Base-by-base conservation (phyloP, 2,888 invertebrate species). In the Aelia acuminata region DNA sequence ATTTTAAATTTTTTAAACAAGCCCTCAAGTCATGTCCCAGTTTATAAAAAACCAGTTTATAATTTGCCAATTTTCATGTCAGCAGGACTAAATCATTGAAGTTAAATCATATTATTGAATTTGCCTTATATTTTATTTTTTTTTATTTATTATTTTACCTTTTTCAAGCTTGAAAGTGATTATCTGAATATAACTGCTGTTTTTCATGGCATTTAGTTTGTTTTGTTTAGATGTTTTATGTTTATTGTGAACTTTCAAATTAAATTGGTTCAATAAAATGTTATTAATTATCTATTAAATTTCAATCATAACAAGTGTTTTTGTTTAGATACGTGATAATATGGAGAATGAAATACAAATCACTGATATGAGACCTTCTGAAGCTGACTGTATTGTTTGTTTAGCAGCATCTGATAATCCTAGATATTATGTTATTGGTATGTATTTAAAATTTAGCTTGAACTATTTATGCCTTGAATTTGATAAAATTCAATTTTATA, bases 341-440 rank as follows among this genome's bases (percentile, higher is more conserved):
- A 0, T 20, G 0, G 57, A 70, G 10, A 70, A 63, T 75, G 75
- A 70, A 87, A 26, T 87, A 43, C 26, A 43, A 47, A 87, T 87
- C 3, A 70, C 70, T 10, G 87, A 87, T 70, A 70, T 87, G 22
- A 26, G 87, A 87, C 48, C 26, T n/a, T 87, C 87, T 43, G 87
- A 87, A 35, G 35, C 26, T 47, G 87, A 57, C 22, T 39, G 86
- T 50, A 43, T 86, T 11, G 26, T 57, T 35, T 50, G 35, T 57
- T 47, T 86, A 43, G 86, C 39, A 26, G 57, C 53, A 26, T 86
- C 86, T 43, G 31, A 50, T 43, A 47, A 63, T 35, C 86, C 86
- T 86, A 50, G 86, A 35, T 26, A 11, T 39, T 86, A 86, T 57
- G 35, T 57, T 26, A 86, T 86, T 57, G 57, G 86, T 86, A 35